Percentiles rank a stretch among this genome's conserved stretches.
Evolutionary conservation across 2,113 vertebrate species (phyloP).

Genomic region (Chaetura pelagica): DNA sequence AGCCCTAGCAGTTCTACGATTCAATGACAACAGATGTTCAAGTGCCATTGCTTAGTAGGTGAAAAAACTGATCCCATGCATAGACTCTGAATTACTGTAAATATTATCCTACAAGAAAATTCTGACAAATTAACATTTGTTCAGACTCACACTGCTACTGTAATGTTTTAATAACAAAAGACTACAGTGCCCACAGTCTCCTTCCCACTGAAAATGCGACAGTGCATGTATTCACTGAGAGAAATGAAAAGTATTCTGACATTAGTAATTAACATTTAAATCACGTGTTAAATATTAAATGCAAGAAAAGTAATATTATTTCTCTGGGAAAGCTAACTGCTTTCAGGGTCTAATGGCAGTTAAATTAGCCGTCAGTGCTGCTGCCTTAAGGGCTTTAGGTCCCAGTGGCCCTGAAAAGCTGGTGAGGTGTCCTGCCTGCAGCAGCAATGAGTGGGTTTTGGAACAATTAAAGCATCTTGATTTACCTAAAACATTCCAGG

Average conservation of each 20-base stretch:
- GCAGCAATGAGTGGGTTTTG: background rate
- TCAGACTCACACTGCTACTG: background rate
- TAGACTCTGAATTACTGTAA: background rate
- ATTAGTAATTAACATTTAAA: slow-evolving; percentile 42
- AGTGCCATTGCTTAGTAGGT: background rate
- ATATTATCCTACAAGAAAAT: slow-evolving; percentile 9
- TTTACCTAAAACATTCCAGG: background rate
- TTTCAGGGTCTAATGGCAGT: background rate
- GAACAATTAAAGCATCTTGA: background rate
- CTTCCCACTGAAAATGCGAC: background rate
- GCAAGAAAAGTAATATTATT: background rate
- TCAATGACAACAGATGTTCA: background rate
- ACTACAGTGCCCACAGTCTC: background rate
- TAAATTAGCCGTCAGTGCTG: background rate
- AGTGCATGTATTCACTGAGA: background rate
- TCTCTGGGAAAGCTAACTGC: background rate
- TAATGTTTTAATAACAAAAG: slow-evolving; percentile 13
- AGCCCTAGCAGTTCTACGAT: no score
- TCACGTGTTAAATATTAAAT: slow-evolving; percentile 33
- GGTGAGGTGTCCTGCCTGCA: background rate
- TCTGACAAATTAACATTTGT: background rate
- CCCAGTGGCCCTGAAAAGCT: background rate
- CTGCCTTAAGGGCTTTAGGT: background rate
- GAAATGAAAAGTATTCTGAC: slow-evolving; percentile 22
- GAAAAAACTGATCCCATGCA: background rate